Base-by-base conservation (phyloP, 2,797 vertebrate genomes). In the Hafferia zeledoni region DNA sequence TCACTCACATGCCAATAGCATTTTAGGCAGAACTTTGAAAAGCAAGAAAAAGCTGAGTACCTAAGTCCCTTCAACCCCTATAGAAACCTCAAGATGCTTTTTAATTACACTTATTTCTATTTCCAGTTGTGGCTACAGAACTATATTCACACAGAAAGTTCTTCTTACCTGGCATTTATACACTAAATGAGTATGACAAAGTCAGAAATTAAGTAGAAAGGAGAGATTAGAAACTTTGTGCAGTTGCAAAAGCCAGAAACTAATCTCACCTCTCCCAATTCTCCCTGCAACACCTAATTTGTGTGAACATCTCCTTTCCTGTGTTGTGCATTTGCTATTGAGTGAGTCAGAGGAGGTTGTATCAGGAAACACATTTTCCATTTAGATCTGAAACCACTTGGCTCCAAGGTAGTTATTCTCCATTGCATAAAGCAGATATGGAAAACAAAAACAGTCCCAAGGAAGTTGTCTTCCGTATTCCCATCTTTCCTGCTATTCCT, bases 211-310 rank as follows among this genome's bases (percentile, higher is more conserved):
- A 88, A 56, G 85, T 78, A 70, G 37, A 71, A 83, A 91, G 9
- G 30, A 50, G 50, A 72, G 47, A 37, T 28, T 24, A 91, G 33
- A 84, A 88, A 43, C 35, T 35, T 33, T 46, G 52, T 46, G 31
- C 47, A 52, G 46, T 11, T 90, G 52, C 70, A 79, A 87, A 94
- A 90, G 60, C 78, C 87, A 94, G 64, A 87, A 94, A 63, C 74
- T 87, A 55, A 91, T 52, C 44, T 74, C 77, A 64, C 41, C 68
- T 87, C 60, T 90, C 55, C 44, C 74, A 55, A 1, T 79, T 31
- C 63, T 89, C 81, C 63, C 52, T 69, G 70, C 30, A 83, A 57
- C 0, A 5, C 65, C 65, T 68, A 33, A 71, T 81, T 78, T 81
- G 63, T 37, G 30, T 49, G 81, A 89, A 37, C 28, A 46, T 92